phyloP scores from a whole-genome alignment of 2,888 invertebrate genomes.

The Nymphalis polychloros region DNA sequence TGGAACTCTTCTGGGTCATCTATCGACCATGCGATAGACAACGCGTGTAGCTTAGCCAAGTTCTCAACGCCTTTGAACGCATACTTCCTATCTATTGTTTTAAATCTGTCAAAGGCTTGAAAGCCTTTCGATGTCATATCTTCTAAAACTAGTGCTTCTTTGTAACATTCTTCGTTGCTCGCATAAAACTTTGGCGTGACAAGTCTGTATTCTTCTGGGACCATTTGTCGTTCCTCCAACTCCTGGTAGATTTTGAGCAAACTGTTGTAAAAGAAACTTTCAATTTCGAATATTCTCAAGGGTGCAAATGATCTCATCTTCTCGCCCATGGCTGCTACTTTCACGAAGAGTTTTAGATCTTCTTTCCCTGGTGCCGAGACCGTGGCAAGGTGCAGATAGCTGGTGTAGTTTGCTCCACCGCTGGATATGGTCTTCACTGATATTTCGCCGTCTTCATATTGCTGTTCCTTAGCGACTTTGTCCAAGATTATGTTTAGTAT shows the following conservation, averaged over 20 bases:
- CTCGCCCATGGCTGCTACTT: slow-evolving; percentile 40
- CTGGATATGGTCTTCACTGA: slow-evolving; percentile 45
- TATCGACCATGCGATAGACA: slow-evolving; percentile 51
- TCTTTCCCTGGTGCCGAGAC: slow-evolving; percentile 43
- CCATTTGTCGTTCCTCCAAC: slow-evolving; percentile 41
- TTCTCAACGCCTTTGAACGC: slow-evolving; percentile 44
- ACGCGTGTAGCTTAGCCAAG: slow-evolving; percentile 55
- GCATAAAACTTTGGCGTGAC: slow-evolving; percentile 43
- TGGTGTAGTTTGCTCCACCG: slow-evolving; percentile 56
- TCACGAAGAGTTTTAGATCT: slow-evolving; percentile 40
- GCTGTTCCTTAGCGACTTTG: slow-evolving; percentile 46
- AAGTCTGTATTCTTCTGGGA: slow-evolving; percentile 45
- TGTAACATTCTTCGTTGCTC: slow-evolving; percentile 30
- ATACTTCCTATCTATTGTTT: slow-evolving; percentile 50
- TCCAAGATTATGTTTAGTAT: slow-evolving; percentile 42
- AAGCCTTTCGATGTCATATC: slow-evolving; percentile 46
- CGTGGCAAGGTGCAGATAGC: slow-evolving; percentile 46
- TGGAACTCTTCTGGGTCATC: slow-evolving; percentile 49
- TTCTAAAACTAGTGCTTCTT: slow-evolving; percentile 47
- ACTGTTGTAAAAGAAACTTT: slow-evolving; percentile 43
- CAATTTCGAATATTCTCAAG: slow-evolving; percentile 38
- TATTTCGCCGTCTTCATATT: slow-evolving; percentile 43
- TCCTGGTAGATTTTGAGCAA: slow-evolving; percentile 39
- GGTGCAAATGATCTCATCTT: slow-evolving; percentile 36
- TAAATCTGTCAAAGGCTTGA: slow-evolving; percentile 42